These are phyloP conservation scores for Cosmopolites sordidus DNA, from an alignment of 2,888 invertebrate genomes.

Conservation along the genomic window DNA sequence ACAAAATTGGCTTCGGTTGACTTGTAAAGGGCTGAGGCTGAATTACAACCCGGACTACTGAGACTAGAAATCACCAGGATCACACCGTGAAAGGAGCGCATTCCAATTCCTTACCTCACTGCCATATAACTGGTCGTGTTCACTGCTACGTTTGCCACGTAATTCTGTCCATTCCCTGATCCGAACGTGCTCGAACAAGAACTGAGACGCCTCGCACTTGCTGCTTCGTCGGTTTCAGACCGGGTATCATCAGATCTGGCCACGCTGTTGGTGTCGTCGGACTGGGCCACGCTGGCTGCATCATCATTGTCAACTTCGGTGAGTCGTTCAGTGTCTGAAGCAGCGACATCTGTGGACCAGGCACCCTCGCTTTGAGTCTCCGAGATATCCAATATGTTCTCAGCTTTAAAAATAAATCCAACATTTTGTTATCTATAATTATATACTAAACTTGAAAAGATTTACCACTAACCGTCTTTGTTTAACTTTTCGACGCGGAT, in stretches of 20 bases:
- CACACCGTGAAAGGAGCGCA: too few species aligned
- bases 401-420: constrained; percentile 21
- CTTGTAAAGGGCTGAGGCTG: constrained; percentile 20
- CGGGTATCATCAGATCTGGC: constrained; percentile 73
- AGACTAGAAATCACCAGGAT: constrained; percentile 8
- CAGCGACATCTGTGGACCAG: constrained; percentile 95
- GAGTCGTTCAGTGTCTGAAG: constrained; percentile 87
- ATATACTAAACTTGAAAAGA: too few species aligned
- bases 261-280: constrained; percentile 53
- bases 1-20: constrained; percentile 19
- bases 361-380: constrained; percentile 94
- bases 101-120: constrained; percentile 8
- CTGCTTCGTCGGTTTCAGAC: constrained; percentile 52
- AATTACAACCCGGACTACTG: constrained; percentile 36
- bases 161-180: constrained; percentile 6
- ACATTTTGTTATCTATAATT: too few species aligned
- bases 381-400: constrained; percentile 64
- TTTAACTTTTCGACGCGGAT: too few species aligned
- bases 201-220: constrained; percentile 27
- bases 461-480: too few species aligned
- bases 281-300: constrained; percentile 59
- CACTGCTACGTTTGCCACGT: constrained; percentile 17
- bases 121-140: constrained; percentile 17
- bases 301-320: constrained; percentile 76
- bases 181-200: constrained; percentile 24